phyloP scores from a whole-genome alignment of 2,888 invertebrate genomes.

The Scaptomyza flava region DNA sequence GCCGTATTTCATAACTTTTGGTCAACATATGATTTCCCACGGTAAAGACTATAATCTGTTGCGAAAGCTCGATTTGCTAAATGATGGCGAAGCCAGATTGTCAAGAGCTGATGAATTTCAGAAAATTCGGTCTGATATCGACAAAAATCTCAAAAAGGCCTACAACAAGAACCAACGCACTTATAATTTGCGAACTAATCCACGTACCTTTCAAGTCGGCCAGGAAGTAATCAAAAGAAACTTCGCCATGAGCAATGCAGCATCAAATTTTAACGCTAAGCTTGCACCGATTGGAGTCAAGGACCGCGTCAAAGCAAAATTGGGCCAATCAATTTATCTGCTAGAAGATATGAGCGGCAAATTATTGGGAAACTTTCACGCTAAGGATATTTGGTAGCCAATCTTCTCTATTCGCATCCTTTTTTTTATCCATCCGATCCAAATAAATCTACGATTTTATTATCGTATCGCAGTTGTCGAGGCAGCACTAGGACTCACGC shows the following conservation, averaged over 20 bases:
- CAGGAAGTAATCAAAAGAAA: too few species aligned
- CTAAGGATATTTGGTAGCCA: background rate
- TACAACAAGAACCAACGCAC: background rate
- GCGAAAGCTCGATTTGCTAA: background rate
- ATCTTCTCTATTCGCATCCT: background rate
- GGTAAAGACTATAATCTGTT: background rate
- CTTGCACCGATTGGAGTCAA: background rate
- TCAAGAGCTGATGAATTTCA: background rate
- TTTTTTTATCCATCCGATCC: too few species aligned
- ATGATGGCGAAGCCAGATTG: background rate
- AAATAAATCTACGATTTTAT: too few species aligned
- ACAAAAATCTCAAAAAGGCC: background rate
- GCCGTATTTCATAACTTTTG: conserved; percentile 1
- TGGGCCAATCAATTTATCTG: background rate
- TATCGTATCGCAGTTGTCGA: too few species aligned
- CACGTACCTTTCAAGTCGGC: background rate
- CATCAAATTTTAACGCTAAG: background rate
- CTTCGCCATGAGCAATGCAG: too few species aligned
- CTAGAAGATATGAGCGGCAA: background rate
- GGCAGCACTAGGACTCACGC: too few species aligned
- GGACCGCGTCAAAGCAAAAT: background rate
- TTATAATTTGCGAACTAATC: background rate
- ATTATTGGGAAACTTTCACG: background rate
- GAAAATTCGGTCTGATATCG: background rate
- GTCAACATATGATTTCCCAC: conserved; percentile 1